Percentiles rank a stretch among this genome's conserved stretches.
Evolutionary conservation across 2,797 vertebrate species (phyloP).

Genomic region (Hydrophis major): DNA sequence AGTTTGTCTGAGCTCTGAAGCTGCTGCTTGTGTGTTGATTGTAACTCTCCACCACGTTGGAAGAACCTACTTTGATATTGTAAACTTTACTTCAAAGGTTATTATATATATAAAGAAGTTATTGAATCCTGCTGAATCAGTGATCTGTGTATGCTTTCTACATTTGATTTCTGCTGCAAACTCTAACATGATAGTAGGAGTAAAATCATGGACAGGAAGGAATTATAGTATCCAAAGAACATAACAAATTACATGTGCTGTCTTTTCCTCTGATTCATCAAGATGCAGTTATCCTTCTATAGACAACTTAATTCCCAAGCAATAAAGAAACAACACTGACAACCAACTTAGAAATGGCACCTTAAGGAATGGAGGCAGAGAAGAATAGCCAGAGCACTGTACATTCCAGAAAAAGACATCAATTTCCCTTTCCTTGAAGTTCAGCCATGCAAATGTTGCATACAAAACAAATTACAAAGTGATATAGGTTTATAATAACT

Average conservation of each 20-base stretch:
- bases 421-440: background rate
- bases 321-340: background rate
- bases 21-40: too few relatives aligned
- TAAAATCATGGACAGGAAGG: background rate
- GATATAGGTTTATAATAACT: background rate
- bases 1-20: too few relatives aligned
- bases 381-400: background rate
- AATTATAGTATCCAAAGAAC: background rate
- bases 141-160: too few relatives aligned
- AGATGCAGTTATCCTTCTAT: background rate
- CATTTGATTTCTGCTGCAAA: too few relatives aligned
- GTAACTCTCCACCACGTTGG: too few relatives aligned
- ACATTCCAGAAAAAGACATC: background rate
- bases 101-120: too few relatives aligned
- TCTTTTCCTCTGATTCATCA: background rate
- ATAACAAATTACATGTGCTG: background rate
- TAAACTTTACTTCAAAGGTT: too few relatives aligned
- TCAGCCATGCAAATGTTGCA: background rate
- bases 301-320: background rate
- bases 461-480: background rate
- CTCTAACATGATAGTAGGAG: background rate
- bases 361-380: background rate
- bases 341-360: background rate
- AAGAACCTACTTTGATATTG: too few relatives aligned
- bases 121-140: too few relatives aligned